A percentile compares a stretch with the other conserved stretches of the same genome.
Evolutionary conservation across 1,140 invertebrate genomes (phyloP).

Genomic region (Ruditapes philippinarum): DNA sequence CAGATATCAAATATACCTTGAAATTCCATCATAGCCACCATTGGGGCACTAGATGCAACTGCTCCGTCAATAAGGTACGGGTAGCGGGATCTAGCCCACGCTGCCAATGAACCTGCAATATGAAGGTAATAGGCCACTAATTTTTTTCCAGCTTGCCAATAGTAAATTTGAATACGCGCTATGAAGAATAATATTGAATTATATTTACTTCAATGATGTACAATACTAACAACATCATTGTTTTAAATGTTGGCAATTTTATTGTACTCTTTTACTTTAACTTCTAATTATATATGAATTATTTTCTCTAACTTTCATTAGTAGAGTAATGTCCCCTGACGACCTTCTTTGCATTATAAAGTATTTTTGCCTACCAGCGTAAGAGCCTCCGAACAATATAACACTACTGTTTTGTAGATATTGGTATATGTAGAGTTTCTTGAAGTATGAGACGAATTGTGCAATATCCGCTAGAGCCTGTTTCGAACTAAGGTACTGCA

Average conservation of each 20-base stretch:
- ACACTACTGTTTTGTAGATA: constrained; percentile 91
- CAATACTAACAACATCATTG: too few species aligned
- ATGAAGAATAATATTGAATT: too few species aligned
- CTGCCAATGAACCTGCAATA: constrained; percentile 89
- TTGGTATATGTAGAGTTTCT: constrained; percentile 87
- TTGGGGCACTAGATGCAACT: constrained; percentile 94
- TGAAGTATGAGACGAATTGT: constrained; percentile 92
- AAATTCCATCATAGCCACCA: constrained; percentile 94
- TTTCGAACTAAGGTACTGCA: constrained; percentile 92
- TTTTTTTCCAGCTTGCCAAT: too few species aligned
- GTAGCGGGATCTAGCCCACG: constrained; percentile 95
- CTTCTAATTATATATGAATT: too few species aligned
- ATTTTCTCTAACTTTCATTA: too few species aligned
- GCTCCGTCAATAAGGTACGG: constrained; percentile 93
- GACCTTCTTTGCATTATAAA: too few species aligned
- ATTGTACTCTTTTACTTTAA: too few species aligned
- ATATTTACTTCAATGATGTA: too few species aligned
- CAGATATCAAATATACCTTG: constrained; percentile 71
- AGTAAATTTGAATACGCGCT: too few species aligned
- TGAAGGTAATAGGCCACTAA: too few species aligned
- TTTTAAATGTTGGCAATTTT: too few species aligned
- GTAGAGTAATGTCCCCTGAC: too few species aligned
- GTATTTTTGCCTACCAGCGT: constrained; percentile 94
- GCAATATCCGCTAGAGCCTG: constrained; percentile 95
- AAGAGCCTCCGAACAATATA: constrained; percentile 96